Evolutionary conservation across 2,797 vertebrate genomes (phyloP).

Genomic region (Xenentodon cancila): DNA sequence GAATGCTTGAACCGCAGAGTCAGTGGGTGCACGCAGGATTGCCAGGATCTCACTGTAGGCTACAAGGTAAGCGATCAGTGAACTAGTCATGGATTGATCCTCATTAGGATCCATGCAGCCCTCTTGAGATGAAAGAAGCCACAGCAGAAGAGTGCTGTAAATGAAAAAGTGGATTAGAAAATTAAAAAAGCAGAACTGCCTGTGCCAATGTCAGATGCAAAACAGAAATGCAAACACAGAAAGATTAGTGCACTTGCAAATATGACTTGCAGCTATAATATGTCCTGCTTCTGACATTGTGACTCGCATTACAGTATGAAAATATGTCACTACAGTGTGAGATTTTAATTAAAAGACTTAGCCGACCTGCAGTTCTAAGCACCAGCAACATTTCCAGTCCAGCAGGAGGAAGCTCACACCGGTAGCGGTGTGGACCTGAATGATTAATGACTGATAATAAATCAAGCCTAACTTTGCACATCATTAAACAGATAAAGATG

Average conservation of each 20-base stretch:
- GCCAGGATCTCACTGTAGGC: conserved; percentile 93
- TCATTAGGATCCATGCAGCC: no score
- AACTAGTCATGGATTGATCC: not conserved
- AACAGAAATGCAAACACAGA: no score
- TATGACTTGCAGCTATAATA: not conserved
- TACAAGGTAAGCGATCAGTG: conserved; percentile 87
- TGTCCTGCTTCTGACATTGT: not conserved
- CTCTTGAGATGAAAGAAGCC: no score
- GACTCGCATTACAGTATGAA: conserved; percentile 12
- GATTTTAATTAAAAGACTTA: conserved; percentile 20
- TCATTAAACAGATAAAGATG: conserved; percentile 62
- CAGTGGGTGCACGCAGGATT: conserved; percentile 97
- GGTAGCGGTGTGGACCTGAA: conserved; percentile 33
- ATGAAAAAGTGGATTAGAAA: not conserved
- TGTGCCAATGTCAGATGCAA: not conserved
- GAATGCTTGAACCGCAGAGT: conserved; percentile 95
- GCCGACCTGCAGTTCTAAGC: conserved; percentile 20
- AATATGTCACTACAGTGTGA: not conserved
- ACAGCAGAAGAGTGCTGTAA: no score
- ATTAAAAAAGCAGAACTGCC: conserved; percentile 3
- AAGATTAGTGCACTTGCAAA: no score
- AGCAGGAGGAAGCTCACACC: conserved; percentile 30
- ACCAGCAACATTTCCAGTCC: conserved; percentile 31
- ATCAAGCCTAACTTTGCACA: conserved; percentile 54
- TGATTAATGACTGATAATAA: conserved; percentile 57